A percentile compares a stretch with the other conserved stretches of the same genome.
These are phyloP conservation scores for Babylonia areolata DNA, from an alignment of 1,140 invertebrate genomes.

Conservation along the genomic window DNA sequence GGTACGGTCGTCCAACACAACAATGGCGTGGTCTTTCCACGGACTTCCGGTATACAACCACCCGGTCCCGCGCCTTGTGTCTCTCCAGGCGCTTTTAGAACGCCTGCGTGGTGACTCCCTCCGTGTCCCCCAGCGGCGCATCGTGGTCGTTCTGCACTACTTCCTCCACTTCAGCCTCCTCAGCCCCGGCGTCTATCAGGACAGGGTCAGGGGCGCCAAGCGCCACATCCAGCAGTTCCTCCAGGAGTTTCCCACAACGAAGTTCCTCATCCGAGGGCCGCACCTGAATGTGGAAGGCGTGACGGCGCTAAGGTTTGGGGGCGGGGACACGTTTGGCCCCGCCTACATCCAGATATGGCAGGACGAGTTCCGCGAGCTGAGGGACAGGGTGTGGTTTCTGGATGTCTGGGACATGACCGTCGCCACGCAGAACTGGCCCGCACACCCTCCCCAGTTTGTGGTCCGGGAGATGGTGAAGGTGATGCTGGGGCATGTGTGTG, in stretches of 20 bases:
- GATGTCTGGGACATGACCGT: slow-evolving; percentile 36
- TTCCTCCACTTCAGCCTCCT: slow-evolving; percentile 24
- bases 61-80: not conserved
- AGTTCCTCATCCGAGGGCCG: slow-evolving; percentile 20
- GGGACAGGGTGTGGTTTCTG: slow-evolving; percentile 34
- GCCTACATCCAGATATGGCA: slow-evolving; percentile 16
- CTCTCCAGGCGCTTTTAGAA: not conserved
- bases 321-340: slow-evolving; percentile 7
- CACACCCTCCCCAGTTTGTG: not conserved
- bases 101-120: not conserved
- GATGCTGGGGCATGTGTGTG: slow-evolving; percentile 19
- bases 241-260: not conserved
- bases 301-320: not conserved
- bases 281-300: not conserved
- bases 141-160: slow-evolving; percentile 23
- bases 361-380: slow-evolving; percentile 29
- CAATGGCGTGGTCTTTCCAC: not conserved
- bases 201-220: not conserved
- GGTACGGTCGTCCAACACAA: not conserved
- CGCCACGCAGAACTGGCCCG: slow-evolving; percentile 4
- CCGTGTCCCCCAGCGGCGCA: not conserved
- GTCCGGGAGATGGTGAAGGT: slow-evolving; percentile 16
- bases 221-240: slow-evolving; percentile 10
- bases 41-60: not conserved
- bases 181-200: not conserved